phyloP scores from a whole-genome alignment of 2,113 vertebrate species.

The Athene cunicularia region DNA sequence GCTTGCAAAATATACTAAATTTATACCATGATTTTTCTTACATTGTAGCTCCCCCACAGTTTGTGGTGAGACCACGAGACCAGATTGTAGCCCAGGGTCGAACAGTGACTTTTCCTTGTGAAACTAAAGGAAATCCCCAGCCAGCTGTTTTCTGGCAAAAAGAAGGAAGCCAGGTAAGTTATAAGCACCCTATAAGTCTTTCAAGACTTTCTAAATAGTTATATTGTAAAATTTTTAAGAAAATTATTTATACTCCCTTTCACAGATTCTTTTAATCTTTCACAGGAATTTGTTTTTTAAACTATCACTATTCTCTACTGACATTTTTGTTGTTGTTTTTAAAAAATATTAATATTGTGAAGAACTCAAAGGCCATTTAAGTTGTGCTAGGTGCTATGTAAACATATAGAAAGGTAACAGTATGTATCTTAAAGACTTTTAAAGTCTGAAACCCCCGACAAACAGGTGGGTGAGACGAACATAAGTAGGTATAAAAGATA shows the following conservation, averaged over 20 bases:
- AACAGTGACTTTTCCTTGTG: slow-evolving; percentile 94
- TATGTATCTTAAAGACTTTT: background rate
- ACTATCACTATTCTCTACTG: background rate
- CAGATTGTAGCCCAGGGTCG: slow-evolving; percentile 97
- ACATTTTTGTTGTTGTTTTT: background rate
- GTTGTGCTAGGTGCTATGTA: background rate
- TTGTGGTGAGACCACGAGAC: slow-evolving; percentile 96
- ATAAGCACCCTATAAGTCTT: background rate
- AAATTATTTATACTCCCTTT: background rate
- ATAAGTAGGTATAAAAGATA: background rate
- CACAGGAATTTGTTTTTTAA: background rate
- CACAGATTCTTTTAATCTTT: background rate
- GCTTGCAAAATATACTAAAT: slow-evolving; percentile 26
- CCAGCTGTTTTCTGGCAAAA: slow-evolving; percentile 99
- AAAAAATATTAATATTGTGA: background rate
- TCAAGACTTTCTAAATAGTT: background rate
- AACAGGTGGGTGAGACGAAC: background rate
- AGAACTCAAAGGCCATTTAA: background rate
- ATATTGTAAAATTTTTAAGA: background rate
- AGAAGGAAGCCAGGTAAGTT: slow-evolving; percentile 95
- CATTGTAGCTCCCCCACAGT: slow-evolving; percentile 92
- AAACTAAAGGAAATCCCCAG: slow-evolving; percentile 97
- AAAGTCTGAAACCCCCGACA: background rate
- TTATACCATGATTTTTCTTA: slow-evolving; percentile 64
- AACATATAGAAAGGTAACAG: background rate